Conservation (phyloP, 2,888 invertebrate species). For the Epirrhoe alternata region DNA sequence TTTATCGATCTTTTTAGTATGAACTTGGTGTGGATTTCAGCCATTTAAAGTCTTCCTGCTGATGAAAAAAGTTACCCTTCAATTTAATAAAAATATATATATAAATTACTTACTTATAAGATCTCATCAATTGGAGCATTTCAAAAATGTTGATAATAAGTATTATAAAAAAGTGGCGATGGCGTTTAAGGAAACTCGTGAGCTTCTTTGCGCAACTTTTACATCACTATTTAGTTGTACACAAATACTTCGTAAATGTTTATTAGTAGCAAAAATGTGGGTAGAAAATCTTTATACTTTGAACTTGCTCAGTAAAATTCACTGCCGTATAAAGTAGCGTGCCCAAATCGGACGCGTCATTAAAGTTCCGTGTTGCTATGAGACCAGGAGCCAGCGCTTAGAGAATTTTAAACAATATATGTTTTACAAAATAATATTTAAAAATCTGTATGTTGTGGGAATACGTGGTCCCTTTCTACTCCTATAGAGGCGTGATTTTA, state of each 20-base stretch:
- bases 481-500: no score
- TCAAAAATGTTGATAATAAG: not conserved
- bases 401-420: not conserved
- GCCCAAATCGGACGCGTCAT: conserved; percentile 49
- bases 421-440: no score
- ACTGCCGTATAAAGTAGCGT: conserved; percentile 37
- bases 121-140: no score
- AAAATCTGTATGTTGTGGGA: no score
- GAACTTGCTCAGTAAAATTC: conserved; percentile 36
- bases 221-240: conserved; percentile 7
- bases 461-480: no score
- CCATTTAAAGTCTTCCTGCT: conserved; percentile 5
- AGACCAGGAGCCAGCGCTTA: conserved; percentile 19
- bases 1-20: conserved; percentile 28
- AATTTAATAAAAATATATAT: no score
- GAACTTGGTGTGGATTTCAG: conserved; percentile 17
- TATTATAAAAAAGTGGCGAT: not conserved
- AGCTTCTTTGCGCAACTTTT: not conserved
- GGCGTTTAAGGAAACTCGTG: not conserved
- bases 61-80: not conserved
- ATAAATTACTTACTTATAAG: no score
- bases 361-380: conserved; percentile 40
- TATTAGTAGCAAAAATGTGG: conserved; percentile 30
- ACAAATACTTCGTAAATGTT: conserved; percentile 17
- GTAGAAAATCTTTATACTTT: conserved; percentile 34